Conservation (phyloP, 2,113 vertebrate species). For the Hemibagrus wyckioides region DNA sequence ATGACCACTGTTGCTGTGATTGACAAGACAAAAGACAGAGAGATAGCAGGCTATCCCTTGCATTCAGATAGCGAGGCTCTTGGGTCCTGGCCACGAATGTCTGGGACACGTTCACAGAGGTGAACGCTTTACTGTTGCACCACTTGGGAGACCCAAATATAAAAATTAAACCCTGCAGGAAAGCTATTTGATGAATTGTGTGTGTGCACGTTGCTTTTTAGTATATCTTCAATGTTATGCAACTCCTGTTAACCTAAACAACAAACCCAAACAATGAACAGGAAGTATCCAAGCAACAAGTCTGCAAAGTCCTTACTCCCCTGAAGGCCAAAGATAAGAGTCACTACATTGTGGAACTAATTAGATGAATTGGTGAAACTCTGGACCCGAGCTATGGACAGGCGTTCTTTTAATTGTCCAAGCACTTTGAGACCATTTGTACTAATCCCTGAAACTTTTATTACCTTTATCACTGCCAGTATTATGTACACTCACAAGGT, state of each 20-base stretch:
- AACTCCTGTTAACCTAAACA: neutral
- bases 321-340: neutral
- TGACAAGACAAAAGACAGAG: neutral
- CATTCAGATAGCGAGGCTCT: neutral
- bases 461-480: neutral
- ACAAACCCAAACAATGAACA: neutral
- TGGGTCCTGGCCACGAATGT: neutral
- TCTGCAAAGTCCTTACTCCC: neutral
- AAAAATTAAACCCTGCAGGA: neutral
- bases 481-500: neutral
- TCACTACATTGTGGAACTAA: neutral
- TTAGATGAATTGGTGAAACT: neutral
- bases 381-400: neutral
- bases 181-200: neutral
- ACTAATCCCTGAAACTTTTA: neutral
- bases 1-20: neutral
- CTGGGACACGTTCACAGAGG: neutral
- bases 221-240: neutral
- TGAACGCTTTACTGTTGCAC: neutral
- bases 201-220: neutral
- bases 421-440: neutral
- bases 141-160: neutral
- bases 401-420: neutral
- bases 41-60: neutral
- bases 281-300: neutral